Base-by-base conservation (phyloP, 2,888 invertebrate genomes). In the Neoascia interrupta region DNA sequence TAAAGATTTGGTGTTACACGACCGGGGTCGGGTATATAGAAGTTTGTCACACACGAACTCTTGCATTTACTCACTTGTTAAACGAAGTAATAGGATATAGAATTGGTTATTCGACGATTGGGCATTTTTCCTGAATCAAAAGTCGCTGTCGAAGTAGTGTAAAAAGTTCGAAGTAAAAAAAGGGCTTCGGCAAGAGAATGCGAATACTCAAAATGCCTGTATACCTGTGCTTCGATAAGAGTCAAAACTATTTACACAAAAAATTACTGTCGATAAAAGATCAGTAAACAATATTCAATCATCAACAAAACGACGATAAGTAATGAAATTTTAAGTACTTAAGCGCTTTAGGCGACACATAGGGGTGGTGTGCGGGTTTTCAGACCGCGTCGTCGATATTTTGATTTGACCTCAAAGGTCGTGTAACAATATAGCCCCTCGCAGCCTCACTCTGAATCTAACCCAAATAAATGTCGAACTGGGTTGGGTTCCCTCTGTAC, bases 261-360 rank as follows among this genome's bases (percentile, higher is more conserved):
- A 34, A 47, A 39, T 41, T 19, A 11, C 23, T 23, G 23, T 15
- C 51, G 69, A 60, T 51, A 58, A 51, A 41, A 10, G 11, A 21
- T 58, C 49, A 6, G 47, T 21, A 54, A 64, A 64, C n/a, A 54
- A 23, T 54, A 54, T 26, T 21, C 18, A 34, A 11, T 5, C 3
- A 36, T 31, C 16, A 5, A 31, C 11, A 16, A n/a, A 31, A 5
- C 5, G 6, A 6, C 19, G 19, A 28, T 31, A 34, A 34, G 34
- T 45, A 26, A 49, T 16, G 37, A 28, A 16, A 10, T 18, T 26
- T 16, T 11, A 43, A 64, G 28, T 31, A 16, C 18, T 11, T 41
- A 36, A 37, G 19, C 51, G 8, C 10, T 15, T 10, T 41, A n/a
- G n/a, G n/a, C n/a, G n/a, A n/a, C n/a, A n/a, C n/a, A n/a, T n/a